Evolutionary conservation across 2,888 invertebrate genomes (phyloP).

Genomic region (Cataglyphis albicans): DNA sequence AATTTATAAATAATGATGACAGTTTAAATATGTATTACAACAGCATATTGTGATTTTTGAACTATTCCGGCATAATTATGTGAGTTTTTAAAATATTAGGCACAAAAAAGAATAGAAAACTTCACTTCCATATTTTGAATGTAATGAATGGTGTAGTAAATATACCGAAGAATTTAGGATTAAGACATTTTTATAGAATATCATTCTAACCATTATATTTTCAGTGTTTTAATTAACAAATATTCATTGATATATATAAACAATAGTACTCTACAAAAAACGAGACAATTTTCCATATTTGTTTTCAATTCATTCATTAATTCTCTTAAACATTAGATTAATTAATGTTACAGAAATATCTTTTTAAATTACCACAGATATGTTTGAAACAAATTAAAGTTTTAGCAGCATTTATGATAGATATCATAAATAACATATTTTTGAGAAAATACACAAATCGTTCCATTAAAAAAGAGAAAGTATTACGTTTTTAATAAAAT

Average conservation of each 20-base stretch:
- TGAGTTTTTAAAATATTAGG: conserved; percentile 53
- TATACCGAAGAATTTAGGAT: conserved; percentile 41
- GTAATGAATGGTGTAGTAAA: conserved; percentile 23
- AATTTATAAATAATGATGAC: conserved; percentile 54
- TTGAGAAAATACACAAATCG: conserved; percentile 66
- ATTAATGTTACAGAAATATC: conserved; percentile 2
- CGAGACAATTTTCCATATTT: conserved; percentile 9
- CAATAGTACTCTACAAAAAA: neutral
- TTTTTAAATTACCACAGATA: conserved; percentile 39
- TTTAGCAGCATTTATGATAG: conserved; percentile 15
- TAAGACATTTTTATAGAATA: conserved; percentile 49
- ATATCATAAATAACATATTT: conserved; percentile 73
- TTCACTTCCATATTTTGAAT: conserved; percentile 51
- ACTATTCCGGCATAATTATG: conserved; percentile 45
- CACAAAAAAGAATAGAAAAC: conserved; percentile 39
- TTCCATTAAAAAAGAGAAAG: conserved; percentile 41
- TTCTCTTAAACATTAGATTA: neutral
- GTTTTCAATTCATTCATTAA: conserved; percentile 12
- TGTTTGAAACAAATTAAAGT: conserved; percentile 15
- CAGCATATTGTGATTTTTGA: conserved; percentile 31
- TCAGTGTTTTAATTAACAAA: conserved; percentile 39
- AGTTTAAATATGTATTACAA: conserved; percentile 60
- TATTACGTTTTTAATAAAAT: conserved; percentile 71
- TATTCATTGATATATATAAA: conserved; percentile 9
- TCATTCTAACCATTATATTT: conserved; percentile 35